Evolutionary conservation across 2,113 vertebrate species (phyloP), one percentile per base, ranked within the genome.

Genomic region (Caloenas nicobarica): DNA sequence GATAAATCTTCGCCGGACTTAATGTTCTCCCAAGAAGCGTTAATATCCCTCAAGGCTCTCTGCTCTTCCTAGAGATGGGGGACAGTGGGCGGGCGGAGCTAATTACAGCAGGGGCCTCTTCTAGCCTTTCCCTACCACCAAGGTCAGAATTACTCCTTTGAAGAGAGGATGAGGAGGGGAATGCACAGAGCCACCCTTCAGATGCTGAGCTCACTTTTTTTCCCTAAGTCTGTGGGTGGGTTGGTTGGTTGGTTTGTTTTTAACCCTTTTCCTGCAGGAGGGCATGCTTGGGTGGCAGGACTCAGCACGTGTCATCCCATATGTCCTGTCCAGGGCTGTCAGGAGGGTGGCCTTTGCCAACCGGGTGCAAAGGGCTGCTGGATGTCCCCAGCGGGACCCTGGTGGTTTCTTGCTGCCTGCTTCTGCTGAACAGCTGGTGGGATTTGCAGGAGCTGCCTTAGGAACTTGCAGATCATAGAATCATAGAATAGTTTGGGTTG

Each of bases 321-420:
- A 40, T 77, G 68, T 3, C 51, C 36, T 76, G 48, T 40, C 50
- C 56, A 72, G 74, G 44, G n/a, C 46, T 91, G 54, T 89, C 79
- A 89, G 81, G 54, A 77, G 5, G 36, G 25, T 89, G 62, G 24
- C 34, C 40, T 82, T 79, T 54, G 44, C 36, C 42, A 65, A 16
- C 22, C 2, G 4, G 48, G 9, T 77, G 22, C 10, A 1, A 68
- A 64, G 33, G 58, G 57, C 64, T 62, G 24, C 26, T 33, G 54
- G 21, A 2, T 25, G 50, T 81, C 22, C 19, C 31, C 50, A 15
- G 22, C 0, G 22, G 31, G 36, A 80, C 50, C 15, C 22, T 38
- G 51, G 13, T 61, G n/a, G 2, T 0, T 36, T 50, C 51, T 86
- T 1, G 1, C 34, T 1, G 1, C 36, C 81, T 86, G 22, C 40